Conservation (phyloP, 2,113 vertebrate genomes). For the Calypte anna region DNA sequence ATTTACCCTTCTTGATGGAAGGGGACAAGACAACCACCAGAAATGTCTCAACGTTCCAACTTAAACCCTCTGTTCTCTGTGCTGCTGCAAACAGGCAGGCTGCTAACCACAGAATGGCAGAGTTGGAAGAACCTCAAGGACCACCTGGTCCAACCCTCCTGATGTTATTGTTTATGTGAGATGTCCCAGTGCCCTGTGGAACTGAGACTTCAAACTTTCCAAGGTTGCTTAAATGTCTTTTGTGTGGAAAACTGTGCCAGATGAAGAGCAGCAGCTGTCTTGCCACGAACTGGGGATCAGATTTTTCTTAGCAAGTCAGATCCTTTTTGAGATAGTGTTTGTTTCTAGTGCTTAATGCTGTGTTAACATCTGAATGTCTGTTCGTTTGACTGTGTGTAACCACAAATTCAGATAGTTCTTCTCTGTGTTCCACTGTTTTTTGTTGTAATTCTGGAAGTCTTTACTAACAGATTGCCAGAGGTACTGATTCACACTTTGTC, state of each 20-base stretch:
- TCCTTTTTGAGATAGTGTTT: not conserved
- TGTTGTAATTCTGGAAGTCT: not conserved
- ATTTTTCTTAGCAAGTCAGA: not conserved
- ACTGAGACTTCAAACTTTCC: no score
- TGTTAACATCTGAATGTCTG: not conserved
- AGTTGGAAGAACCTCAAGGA: no score
- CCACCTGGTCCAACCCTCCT: no score
- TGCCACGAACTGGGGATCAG: not conserved
- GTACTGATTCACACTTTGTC: not conserved
- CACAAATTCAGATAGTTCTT: not conserved
- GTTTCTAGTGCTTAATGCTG: not conserved
- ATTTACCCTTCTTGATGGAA: not conserved
- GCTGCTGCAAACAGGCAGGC: no score
- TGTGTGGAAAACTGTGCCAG: not conserved
- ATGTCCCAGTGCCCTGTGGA: no score
- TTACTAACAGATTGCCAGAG: not conserved
- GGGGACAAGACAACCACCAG: no score
- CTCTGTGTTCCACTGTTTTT: not conserved
- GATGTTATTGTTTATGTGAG: no score
- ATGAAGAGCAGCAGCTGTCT: not conserved
- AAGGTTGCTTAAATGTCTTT: not conserved
- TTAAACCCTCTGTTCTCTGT: no score
- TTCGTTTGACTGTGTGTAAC: not conserved
- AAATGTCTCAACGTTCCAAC: no score
- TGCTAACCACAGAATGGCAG: no score